Conservation (phyloP, 2,113 vertebrate genomes). For the Mormoops blainvillei region DNA sequence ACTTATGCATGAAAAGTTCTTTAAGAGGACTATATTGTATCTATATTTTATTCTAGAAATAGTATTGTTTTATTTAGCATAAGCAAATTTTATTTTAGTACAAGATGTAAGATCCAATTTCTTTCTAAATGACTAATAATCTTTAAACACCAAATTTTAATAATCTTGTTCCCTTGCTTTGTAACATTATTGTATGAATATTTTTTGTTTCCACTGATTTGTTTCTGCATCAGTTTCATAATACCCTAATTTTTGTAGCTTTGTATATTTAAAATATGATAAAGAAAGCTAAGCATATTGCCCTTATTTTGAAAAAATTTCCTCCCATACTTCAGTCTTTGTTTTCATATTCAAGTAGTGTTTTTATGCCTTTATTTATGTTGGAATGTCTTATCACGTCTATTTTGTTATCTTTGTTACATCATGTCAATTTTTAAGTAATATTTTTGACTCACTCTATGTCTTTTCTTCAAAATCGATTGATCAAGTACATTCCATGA, state of each 20-base stretch:
- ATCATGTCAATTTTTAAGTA: background rate
- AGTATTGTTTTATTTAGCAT: background rate
- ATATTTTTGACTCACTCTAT: background rate
- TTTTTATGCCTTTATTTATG: background rate
- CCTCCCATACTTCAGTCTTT: background rate
- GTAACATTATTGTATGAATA: background rate
- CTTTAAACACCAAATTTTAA: background rate
- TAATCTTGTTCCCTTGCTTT: background rate
- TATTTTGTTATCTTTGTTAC: background rate
- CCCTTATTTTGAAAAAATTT: background rate
- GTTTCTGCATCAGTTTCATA: background rate
- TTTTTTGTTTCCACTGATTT: background rate
- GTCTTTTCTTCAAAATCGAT: background rate
- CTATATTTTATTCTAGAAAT: background rate
- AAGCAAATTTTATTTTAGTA: background rate
- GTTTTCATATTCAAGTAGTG: background rate
- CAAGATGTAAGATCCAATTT: background rate
- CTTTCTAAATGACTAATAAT: background rate
- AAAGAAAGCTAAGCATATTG: background rate
- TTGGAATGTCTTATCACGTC: background rate
- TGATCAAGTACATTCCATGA: background rate
- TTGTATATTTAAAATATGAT: background rate
- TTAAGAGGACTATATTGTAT: background rate
- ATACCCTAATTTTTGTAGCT: background rate
- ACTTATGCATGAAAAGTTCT: background rate